phyloP scores from a whole-genome alignment of 2,888 invertebrate genomes.

The Anorthoa munda region DNA sequence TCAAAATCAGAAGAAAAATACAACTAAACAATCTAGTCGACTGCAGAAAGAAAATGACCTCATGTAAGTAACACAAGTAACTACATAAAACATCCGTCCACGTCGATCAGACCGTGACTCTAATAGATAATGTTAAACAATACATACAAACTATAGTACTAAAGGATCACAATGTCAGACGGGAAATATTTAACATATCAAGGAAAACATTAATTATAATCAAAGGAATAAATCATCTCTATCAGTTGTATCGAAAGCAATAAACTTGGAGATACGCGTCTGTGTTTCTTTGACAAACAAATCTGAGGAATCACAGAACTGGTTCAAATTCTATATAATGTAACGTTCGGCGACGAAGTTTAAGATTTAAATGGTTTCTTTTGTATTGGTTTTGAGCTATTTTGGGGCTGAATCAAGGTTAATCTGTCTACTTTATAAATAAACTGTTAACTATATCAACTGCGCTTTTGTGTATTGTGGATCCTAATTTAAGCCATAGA shows the following conservation, averaged over 20 bases:
- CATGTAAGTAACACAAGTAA: constrained; percentile 16
- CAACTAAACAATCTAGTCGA: neutral
- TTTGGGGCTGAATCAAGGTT: constrained; percentile 25
- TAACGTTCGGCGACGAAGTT: constrained; percentile 24
- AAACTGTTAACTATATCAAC: constrained; percentile 9
- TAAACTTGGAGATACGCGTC: constrained; percentile 47
- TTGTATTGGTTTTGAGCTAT: constrained; percentile 11
- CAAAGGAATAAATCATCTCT: constrained; percentile 52
- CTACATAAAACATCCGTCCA: constrained; percentile 41
- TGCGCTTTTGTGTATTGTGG: neutral
- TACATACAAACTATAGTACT: constrained; percentile 33
- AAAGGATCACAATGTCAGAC: constrained; percentile 62
- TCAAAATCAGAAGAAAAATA: neutral
- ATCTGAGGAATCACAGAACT: constrained; percentile 33
- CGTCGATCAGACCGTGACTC: constrained; percentile 59
- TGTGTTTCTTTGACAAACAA: constrained; percentile 24
- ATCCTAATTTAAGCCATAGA: neutral
- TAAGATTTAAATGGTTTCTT: constrained; percentile 6
- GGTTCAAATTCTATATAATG: constrained; percentile 28
- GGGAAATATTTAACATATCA: constrained; percentile 57
- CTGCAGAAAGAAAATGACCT: constrained; percentile 22
- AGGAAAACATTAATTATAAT: constrained; percentile 66
- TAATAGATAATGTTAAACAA: constrained; percentile 56
- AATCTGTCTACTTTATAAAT: constrained; percentile 40
- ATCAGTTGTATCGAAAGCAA: constrained; percentile 41